Percentiles rank a stretch among this genome's conserved stretches.
phyloP scores from a whole-genome alignment of 2,888 invertebrate species.

The Agrotis segetum region DNA sequence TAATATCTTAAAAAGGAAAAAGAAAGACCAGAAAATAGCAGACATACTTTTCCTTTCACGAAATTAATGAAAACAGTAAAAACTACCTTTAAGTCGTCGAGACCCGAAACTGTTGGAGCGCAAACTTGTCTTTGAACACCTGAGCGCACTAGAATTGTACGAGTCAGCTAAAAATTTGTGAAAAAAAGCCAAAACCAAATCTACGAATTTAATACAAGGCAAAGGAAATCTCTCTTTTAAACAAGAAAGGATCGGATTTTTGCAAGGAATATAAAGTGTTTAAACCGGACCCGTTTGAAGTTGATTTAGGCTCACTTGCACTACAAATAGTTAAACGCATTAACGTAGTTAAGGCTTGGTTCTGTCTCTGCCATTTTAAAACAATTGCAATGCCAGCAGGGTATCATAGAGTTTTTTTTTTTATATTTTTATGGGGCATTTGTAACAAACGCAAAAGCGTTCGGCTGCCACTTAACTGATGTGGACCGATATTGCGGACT shows the following conservation, averaged over 20 bases:
- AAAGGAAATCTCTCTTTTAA: constrained; percentile 5
- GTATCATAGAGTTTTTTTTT: too few species aligned
- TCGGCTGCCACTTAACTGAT: too few species aligned
- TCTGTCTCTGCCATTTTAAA: not conserved
- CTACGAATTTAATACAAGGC: constrained; percentile 7
- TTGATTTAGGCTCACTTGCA: not conserved
- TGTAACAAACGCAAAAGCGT: too few species aligned
- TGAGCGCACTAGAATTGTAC: constrained; percentile 51
- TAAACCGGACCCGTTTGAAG: not conserved
- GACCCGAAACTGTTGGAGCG: constrained; percentile 50
- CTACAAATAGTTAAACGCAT: not conserved
- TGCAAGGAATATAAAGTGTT: not conserved
- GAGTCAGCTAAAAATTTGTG: constrained; percentile 43
- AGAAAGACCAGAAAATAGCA: constrained; percentile 1
- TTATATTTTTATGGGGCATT: too few species aligned
- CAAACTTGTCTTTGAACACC: constrained; percentile 58
- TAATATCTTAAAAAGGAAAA: constrained; percentile 7
- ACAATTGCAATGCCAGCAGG: not conserved
- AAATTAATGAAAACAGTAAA: constrained; percentile 55
- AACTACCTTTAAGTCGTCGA: constrained; percentile 28
- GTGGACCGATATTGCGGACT: too few species aligned
- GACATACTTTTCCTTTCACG: constrained; percentile 17
- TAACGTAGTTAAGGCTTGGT: not conserved
- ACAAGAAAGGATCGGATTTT: not conserved
- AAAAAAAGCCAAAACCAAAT: constrained; percentile 20